phyloP scores from a whole-genome alignment of 2,888 invertebrate species.

The Conops quadrifasciatus region DNA sequence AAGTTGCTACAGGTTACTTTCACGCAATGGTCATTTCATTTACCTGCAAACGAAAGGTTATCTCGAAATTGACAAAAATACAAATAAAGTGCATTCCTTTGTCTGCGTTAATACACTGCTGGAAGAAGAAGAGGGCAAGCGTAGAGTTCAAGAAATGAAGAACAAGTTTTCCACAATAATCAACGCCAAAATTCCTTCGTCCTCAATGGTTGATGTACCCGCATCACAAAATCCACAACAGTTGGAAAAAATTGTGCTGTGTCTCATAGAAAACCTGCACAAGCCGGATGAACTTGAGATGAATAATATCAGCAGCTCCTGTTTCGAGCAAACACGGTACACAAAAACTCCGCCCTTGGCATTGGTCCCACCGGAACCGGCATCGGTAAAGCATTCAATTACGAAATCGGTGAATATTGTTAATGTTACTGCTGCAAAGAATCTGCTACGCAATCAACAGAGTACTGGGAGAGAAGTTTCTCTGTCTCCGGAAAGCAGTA shows the following conservation, averaged over 20 bases:
- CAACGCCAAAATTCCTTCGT: slow-evolving; percentile 66
- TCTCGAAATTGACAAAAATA: slow-evolving; percentile 79
- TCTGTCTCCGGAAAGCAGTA: slow-evolving; percentile 50
- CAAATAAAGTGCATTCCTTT: slow-evolving; percentile 83
- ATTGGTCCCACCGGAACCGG: slow-evolving; percentile 63
- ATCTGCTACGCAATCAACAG: slow-evolving; percentile 44
- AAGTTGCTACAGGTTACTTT: slow-evolving; percentile 83
- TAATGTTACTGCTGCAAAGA: slow-evolving; percentile 58
- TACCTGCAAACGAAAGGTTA: slow-evolving; percentile 86
- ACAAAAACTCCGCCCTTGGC: slow-evolving; percentile 56
- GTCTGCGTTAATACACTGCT: slow-evolving; percentile 85
- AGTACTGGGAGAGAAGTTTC: slow-evolving; percentile 48
- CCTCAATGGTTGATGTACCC: slow-evolving; percentile 61
- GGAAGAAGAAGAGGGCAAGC: slow-evolving; percentile 76
- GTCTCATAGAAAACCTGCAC: slow-evolving; percentile 70
- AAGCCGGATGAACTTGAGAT: slow-evolving; percentile 48
- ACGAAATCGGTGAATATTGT: slow-evolving; percentile 64
- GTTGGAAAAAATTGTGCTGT: slow-evolving; percentile 77
- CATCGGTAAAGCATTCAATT: slow-evolving; percentile 63
- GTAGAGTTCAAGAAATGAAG: slow-evolving; percentile 82
- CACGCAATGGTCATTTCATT: slow-evolving; percentile 83
- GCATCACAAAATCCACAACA: slow-evolving; percentile 76
- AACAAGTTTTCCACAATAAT: slow-evolving; percentile 78
- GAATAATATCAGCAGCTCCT: slow-evolving; percentile 31
- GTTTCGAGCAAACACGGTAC: slow-evolving; percentile 40